These are phyloP conservation scores for Cercocebus atys DNA, from an alignment of 2,113 vertebrate species.

Conservation along the genomic window DNA sequence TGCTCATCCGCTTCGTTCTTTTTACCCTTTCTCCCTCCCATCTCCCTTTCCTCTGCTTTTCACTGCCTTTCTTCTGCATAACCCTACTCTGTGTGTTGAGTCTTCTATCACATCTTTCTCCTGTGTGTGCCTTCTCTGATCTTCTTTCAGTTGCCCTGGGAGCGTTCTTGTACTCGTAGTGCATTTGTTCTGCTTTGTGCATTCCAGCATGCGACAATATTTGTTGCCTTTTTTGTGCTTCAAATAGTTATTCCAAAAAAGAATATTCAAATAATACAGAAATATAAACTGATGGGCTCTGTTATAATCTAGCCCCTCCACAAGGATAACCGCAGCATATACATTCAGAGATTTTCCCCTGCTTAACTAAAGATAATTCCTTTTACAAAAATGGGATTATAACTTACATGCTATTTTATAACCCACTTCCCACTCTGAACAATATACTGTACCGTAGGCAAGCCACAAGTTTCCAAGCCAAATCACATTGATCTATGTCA, in stretches of 20 bases:
- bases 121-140: neutral
- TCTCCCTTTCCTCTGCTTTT: neutral
- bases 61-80: neutral
- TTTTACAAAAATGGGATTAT: conserved; percentile 3
- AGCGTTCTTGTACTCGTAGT: neutral
- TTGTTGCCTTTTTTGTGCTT: neutral
- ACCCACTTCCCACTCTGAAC: neutral
- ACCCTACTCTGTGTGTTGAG: too few species aligned
- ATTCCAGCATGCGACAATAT: neutral
- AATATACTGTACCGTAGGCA: neutral
- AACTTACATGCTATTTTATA: conserved; percentile 1
- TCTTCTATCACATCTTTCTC: neutral
- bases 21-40: neutral
- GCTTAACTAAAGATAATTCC: conserved; percentile 4
- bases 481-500: neutral
- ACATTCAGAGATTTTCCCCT: neutral
- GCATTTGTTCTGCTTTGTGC: neutral
- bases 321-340: neutral
- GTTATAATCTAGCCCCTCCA: neutral
- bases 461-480: conserved; percentile 2
- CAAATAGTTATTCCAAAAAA: neutral
- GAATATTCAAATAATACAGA: neutral
- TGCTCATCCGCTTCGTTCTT: neutral
- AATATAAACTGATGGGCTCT: neutral
- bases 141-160: neutral